phyloP scores from a whole-genome alignment of 2,113 vertebrate species.

The Microcebus murinus region DNA sequence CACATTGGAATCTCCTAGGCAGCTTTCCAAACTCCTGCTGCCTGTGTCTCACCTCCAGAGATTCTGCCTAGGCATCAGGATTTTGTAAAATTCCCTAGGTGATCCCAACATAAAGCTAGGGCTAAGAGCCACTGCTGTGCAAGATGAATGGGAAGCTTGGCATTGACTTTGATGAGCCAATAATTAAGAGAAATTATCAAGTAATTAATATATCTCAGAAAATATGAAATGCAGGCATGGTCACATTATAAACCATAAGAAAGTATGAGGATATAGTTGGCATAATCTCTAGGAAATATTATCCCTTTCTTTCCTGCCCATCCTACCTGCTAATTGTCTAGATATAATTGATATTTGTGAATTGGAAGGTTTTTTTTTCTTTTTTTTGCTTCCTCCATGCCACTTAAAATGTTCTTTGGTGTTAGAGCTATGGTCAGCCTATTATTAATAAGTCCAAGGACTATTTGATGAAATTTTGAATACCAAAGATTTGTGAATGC shows the following conservation, averaged over 20 bases:
- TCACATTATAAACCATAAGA: background rate
- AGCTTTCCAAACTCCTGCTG: background rate
- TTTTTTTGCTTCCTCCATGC: background rate
- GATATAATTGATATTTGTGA: background rate
- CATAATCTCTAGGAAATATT: background rate
- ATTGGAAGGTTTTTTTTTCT: background rate
- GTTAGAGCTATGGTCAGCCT: background rate
- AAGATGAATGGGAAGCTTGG: background rate
- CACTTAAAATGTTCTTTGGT: background rate
- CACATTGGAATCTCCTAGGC: background rate
- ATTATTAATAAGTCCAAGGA: background rate
- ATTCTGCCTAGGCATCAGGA: background rate
- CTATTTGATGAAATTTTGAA: background rate
- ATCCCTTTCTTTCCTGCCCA: background rate
- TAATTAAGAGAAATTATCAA: background rate
- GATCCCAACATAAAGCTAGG: background rate
- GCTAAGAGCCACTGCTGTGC: background rate
- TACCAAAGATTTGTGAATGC: background rate
- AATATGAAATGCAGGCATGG: background rate
- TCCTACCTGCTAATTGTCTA: background rate
- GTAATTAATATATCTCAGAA: background rate
- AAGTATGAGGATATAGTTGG: background rate
- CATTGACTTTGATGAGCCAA: background rate
- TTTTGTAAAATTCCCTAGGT: background rate
- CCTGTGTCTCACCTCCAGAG: background rate